Base-by-base conservation (phyloP, 2,888 invertebrate species). In the Drosophila rellima region DNA sequence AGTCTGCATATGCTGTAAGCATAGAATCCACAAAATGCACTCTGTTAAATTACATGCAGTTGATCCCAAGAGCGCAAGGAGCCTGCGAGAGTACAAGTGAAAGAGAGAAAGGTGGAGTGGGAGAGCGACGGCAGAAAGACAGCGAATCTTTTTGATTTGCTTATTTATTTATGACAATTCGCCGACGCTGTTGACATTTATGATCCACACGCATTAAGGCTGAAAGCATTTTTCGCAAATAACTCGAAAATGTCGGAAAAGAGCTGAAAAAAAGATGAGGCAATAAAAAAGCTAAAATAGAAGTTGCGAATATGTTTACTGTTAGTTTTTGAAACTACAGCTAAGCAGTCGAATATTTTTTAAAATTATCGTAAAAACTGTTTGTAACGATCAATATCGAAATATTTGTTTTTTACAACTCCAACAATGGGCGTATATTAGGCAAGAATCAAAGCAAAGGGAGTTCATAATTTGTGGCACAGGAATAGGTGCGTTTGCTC, bases 111-210 rank as follows among this genome's bases (percentile, higher is more conserved):
- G 17, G 8, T 10, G 11, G 29, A 31, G n/a, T 13, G 35, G 3
- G 29, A 7, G 35, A 17, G 26, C 10, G 13, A 20, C 13, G 65
- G 52, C 17, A 23, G 26, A 57, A 33, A 51, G 37, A 48, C 18
- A 56, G 23, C 52, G 37, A 42, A 62, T 60, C 55, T 20, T 29
- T 20, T 29, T 5, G 33, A 54, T 56, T 75, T 42, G 64, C 55
- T 42, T 37, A 35, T 67, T 76, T 60, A 70, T 81, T 84, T 84
- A 74, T 74, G 67, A 68, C 64, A 72, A 44, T 70, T 56, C 35
- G 50, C 20, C 23, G 44, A 61, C 42, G 55, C 40, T 47, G 60
- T 70, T 81, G 72, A 74, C 81, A 63, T 68, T 80, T 68, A 70
- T 54, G 70, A 51, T 72, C 64, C 64, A 67, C 80, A 72, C 67